Conservation (phyloP, 2,797 vertebrate species). For the Tympanoctomys barrerae region DNA sequence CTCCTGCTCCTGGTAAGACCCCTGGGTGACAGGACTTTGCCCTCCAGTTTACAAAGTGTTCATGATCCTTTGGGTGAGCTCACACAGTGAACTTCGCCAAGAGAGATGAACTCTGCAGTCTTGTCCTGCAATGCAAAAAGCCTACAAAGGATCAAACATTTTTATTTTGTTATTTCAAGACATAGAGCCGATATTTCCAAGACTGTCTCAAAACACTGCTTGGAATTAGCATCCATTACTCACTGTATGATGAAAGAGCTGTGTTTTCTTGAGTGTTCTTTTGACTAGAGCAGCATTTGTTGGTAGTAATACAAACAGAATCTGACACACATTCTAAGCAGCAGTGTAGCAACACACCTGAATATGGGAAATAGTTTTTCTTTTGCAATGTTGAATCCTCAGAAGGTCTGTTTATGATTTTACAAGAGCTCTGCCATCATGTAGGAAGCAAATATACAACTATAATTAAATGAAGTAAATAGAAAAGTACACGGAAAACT, state of each 20-base stretch:
- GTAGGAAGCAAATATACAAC: neutral
- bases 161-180: slow-evolving; percentile 28
- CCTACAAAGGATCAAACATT: neutral
- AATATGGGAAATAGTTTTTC: neutral
- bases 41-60: neutral
- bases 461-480: neutral
- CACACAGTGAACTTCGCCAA: neutral
- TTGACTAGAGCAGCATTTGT: neutral
- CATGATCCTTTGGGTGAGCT: neutral
- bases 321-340: rapidly evolving
- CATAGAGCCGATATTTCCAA: neutral
- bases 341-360: neutral
- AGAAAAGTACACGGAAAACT: neutral
- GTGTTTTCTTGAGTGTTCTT: rapidly evolving
- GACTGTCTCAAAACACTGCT: neutral
- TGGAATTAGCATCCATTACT: slow-evolving; percentile 1
- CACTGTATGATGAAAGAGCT: neutral
- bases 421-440: neutral
- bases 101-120: neutral
- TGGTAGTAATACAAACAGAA: neutral
- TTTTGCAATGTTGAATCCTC: neutral
- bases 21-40: rapidly evolving
- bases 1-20: neutral
- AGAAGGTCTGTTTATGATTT: neutral
- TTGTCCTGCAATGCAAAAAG: neutral